A percentile compares a stretch with the other conserved stretches of the same genome.
Conservation (phyloP, 2,797 vertebrate species). For the Stomatorhinus walkeri region DNA sequence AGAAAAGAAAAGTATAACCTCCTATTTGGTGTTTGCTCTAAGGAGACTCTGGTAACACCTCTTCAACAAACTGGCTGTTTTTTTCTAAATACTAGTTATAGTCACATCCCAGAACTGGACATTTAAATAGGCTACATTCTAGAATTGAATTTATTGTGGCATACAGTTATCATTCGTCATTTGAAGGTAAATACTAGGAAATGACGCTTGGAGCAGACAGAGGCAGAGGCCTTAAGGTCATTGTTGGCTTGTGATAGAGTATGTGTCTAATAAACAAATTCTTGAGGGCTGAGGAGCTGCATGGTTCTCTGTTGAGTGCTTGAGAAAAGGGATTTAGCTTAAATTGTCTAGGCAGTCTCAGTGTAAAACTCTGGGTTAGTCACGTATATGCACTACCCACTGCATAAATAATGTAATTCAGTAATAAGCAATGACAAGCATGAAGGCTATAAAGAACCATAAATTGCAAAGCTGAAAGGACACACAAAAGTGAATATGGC, state of each 20-base stretch:
- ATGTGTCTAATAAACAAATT: conserved; percentile 1
- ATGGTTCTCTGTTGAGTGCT: background rate
- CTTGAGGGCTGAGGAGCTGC: background rate
- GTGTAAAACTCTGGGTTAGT: background rate
- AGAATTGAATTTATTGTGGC: background rate
- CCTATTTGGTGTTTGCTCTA: background rate
- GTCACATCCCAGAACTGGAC: background rate
- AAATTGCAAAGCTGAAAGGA: background rate
- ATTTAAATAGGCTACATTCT: background rate
- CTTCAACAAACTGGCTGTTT: background rate
- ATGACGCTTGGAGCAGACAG: background rate
- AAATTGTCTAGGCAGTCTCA: background rate
- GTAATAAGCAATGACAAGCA: background rate
- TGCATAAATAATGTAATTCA: background rate
- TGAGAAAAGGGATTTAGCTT: background rate
- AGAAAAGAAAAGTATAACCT: background rate
- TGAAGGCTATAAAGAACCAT: background rate
- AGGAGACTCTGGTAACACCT: background rate
- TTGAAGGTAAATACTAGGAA: background rate
- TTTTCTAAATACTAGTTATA: background rate
- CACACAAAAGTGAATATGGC: background rate
- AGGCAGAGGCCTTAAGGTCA: background rate
- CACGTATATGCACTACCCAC: background rate
- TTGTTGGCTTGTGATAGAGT: background rate
- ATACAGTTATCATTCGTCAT: background rate